A percentile compares a stretch with the other conserved stretches of the same genome.
These are phyloP conservation scores for Myopa tessellatipennis DNA, from an alignment of 2,888 invertebrate species.

Conservation along the genomic window DNA sequence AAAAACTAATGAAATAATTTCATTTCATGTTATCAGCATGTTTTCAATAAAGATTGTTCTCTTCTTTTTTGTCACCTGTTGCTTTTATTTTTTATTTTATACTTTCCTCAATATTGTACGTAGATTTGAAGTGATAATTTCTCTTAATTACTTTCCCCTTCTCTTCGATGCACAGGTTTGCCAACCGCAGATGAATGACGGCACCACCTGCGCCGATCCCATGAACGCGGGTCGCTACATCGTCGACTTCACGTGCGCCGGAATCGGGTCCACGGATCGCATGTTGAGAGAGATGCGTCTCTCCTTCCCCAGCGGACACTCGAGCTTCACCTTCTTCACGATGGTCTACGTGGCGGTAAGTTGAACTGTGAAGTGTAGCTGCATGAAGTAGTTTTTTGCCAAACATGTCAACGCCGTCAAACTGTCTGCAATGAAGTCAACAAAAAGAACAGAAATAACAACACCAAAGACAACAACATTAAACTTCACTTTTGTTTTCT, in stretches of 20 bases:
- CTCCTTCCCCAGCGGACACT: slow-evolving; percentile 93
- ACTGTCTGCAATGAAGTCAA: slow-evolving; percentile 33
- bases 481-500: not conserved
- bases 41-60: slow-evolving; percentile 11
- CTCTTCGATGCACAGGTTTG: slow-evolving; percentile 74
- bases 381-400: not conserved
- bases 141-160: not conserved
- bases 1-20: not conserved
- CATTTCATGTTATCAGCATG: not conserved
- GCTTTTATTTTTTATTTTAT: not conserved
- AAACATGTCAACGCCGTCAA: slow-evolving; percentile 25
- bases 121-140: not conserved
- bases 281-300: slow-evolving; percentile 82
- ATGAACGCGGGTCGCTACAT: slow-evolving; percentile 76
- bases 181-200: slow-evolving; percentile 73
- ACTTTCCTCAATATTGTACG: not conserved
- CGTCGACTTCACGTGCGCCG: slow-evolving; percentile 77
- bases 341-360: slow-evolving; percentile 89
- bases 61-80: not conserved
- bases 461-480: not conserved
- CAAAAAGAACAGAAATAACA: not conserved
- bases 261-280: slow-evolving; percentile 68
- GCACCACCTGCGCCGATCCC: slow-evolving; percentile 71
- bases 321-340: slow-evolving; percentile 88
- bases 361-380: slow-evolving; percentile 52